Conservation (phyloP, 2,113 vertebrate species). For the Thunnus thynnus region DNA sequence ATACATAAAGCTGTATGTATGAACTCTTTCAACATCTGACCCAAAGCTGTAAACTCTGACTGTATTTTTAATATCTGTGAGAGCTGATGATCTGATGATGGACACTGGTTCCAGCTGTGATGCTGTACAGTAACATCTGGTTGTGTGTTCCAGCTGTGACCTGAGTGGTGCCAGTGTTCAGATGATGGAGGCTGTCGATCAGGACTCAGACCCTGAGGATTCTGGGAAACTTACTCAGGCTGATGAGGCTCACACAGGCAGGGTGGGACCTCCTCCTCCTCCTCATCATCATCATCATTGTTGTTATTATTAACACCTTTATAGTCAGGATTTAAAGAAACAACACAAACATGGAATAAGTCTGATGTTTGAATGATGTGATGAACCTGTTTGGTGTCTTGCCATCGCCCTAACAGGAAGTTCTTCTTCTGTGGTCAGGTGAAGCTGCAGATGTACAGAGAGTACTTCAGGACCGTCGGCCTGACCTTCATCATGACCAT, state of each 20-base stretch:
- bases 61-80: no score
- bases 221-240: conserved; percentile 81
- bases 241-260: conserved; percentile 81
- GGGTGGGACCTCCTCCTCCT: conserved; percentile 65
- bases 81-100: no score
- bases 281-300: neutral
- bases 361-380: no score
- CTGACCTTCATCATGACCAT: conserved; percentile 74
- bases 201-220: conserved; percentile 68
- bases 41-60: no score
- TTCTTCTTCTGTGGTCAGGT: conserved; percentile 77
- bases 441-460: conserved; percentile 78
- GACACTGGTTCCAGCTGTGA: neutral
- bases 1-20: no score
- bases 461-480: conserved; percentile 85
- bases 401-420: no score
- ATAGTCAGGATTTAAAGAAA: no score
- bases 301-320: no score
- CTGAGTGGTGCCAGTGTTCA: conserved; percentile 74
- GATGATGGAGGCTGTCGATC: conserved; percentile 60
- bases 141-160: conserved; percentile 72
- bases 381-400: no score
- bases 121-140: neutral
- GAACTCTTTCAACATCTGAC: no score
- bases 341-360: no score